Conservation (phyloP, 2,797 vertebrate species). For the Sebastes trivittatus region DNA sequence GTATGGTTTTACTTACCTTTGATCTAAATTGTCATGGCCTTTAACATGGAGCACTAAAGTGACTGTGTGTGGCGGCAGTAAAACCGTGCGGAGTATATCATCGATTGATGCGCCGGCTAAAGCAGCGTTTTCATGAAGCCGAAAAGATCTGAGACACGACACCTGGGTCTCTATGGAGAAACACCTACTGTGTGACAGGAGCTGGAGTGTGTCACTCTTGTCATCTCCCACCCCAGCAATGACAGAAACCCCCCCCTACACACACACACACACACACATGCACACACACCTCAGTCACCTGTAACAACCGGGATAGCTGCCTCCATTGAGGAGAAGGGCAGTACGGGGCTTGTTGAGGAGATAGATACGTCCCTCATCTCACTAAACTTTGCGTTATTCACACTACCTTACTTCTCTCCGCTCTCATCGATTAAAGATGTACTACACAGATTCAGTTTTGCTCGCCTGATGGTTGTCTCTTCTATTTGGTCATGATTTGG, state of each 20-base stretch:
- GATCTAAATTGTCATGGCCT: conserved; percentile 27
- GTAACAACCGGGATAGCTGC: conserved; percentile 57
- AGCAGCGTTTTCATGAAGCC: conserved; percentile 72
- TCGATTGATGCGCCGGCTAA: conserved; percentile 69
- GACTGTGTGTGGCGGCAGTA: conserved; percentile 25
- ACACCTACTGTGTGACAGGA: conserved; percentile 69
- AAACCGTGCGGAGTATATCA: conserved; percentile 41
- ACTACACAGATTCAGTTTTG: conserved; percentile 40
- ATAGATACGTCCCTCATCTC: conserved; percentile 59
- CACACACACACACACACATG: conserved; percentile 18
- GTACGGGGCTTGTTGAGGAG: conserved; percentile 49
- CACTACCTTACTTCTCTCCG: conserved; percentile 36
- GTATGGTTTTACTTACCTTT: background rate
- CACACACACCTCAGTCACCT: conserved; percentile 47
- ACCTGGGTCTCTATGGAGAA: conserved; percentile 75
- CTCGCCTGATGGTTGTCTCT: conserved; percentile 17
- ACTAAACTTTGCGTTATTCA: conserved; percentile 58
- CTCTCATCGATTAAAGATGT: conserved; percentile 59
- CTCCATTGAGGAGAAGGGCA: conserved; percentile 40
- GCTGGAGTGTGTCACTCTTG: conserved; percentile 64
- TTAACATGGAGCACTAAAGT: conserved; percentile 23
- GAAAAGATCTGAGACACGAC: conserved; percentile 70
- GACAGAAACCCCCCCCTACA: conserved; percentile 24
- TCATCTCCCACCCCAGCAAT: conserved; percentile 54
- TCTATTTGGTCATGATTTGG: conserved; percentile 45